Base-by-base conservation (phyloP, 2,797 vertebrate genomes). In the Zenarchopterus dispar region DNA sequence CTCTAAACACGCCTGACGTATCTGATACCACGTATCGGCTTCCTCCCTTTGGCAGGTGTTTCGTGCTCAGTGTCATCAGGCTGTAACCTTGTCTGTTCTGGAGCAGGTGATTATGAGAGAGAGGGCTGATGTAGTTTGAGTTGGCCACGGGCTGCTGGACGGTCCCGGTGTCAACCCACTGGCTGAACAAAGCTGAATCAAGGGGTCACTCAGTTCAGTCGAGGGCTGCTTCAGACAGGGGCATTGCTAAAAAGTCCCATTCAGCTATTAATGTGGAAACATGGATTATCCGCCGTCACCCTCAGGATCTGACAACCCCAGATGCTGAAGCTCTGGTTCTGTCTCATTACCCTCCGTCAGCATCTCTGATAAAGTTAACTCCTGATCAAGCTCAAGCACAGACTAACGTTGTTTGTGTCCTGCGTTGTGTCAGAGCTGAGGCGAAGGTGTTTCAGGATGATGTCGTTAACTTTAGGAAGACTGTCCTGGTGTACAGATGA, bases 91-190 rank as follows among this genome's bases (percentile, higher is more conserved):
- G 80, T 76, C 80, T 61, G 50, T 57, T 77, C 22, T 31, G 44
- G 61, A 85, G 83, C 81, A 84, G 83, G 75, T 80, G 83, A 79
- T 88, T 79, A 80, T 73, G 78, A 43, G 76, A 56, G 48, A 21
- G 60, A 65, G 53, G 54, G 15, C 36, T 61, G 73, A 33, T 55
- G 59, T 49, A 62, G 43, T 66, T 67, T 44, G 56, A 72, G 48
- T 47, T 70, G 55, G 74, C 59, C 19, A 2, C 33, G 50, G 51
- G 42, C 52, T 64, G 62, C 56, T n/a, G 23, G 57, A 56, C 1
- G 44, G 56, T 15, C 22, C 42, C 44, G 54, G 66, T 57, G 23
- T 75, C 59, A 59, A 31, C 47, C 17, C 41, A 8, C 45, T 39
- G 52, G 17, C 22, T 49, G 49, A 55, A 56, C 36, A 42, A 59